Base-by-base conservation (phyloP, 2,888 invertebrate species). In the Drosophila pseudotakahashii region DNA sequence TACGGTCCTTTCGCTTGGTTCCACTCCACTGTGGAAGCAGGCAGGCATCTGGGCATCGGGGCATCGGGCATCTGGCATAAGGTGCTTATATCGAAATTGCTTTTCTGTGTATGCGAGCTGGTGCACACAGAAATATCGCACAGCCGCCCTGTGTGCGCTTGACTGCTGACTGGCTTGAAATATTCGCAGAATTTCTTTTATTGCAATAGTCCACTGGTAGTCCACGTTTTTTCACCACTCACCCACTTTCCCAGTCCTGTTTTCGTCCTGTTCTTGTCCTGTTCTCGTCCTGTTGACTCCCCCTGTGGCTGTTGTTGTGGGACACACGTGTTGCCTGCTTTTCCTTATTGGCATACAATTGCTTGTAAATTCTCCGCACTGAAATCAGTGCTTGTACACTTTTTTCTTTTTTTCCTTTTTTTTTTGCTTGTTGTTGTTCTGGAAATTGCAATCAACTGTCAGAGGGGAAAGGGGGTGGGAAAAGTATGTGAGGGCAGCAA, bases 161-260 rank as follows among this genome's bases (percentile, higher is more conserved):
- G 60, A 48, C 71, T 63, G 50, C 64, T 51, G 70, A 55, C 83
- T 80, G 67, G 67, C 72, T 77, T 68, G 63, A 83, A 86, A 79
- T 75, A 86, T 83, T 83, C 73, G 81, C 54, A 81, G 79, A 81
- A 83, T 83, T 86, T 75, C 76, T 77, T 76, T 83, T 83, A 83
- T 86, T 83, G 84, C 79, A 64, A 62, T 63, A 78, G 80, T 74
- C 64, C 61, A 69, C 55, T 80, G 73, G 73, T 55, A 62, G 71
- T 71, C 78, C 75, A 78, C 61, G 51, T 53, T 74, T 75, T 52
- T 59, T 19, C n/a, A n/a, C n/a, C 54, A 26, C 32, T 16, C 54
- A 13, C 32, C 23, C 51, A 45, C 42, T 55, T 10, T 32, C 2
- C 32, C 32, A 34, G 3, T 10, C 51, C 39, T 14, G 11, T 32